Evolutionary conservation across 1,140 invertebrate genomes (phyloP).

Genomic region (Cotesia vestalis): DNA sequence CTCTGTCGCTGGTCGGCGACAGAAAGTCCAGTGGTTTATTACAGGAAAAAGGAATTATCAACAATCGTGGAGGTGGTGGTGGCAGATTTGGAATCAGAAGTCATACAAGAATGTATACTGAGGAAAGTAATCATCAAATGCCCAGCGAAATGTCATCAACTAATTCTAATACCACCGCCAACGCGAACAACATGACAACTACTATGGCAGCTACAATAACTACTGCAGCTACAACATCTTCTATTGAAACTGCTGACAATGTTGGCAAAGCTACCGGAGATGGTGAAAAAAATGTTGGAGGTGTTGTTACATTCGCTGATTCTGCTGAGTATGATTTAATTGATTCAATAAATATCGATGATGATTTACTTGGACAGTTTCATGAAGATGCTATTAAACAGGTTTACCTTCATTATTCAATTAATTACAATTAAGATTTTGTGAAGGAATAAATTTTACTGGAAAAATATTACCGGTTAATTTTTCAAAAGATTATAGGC

Average conservation of each 20-base stretch:
- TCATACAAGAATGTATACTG: conserved; percentile 52
- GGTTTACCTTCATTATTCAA: conserved; percentile 53
- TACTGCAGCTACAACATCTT: conserved; percentile 18
- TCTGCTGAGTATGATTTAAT: conserved; percentile 59
- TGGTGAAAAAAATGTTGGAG: conserved; percentile 49
- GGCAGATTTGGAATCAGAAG: conserved; percentile 36
- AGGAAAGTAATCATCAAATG: conserved; percentile 45
- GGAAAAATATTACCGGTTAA: no score
- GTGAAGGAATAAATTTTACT: background rate
- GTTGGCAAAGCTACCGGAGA: conserved; percentile 43
- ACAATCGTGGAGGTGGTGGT: conserved; percentile 41
- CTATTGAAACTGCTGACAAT: conserved; percentile 45
- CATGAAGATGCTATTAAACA: conserved; percentile 78
- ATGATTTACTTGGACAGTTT: conserved; percentile 75
- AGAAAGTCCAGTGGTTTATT: conserved; percentile 44
- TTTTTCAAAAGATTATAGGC: no score
- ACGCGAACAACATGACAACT: background rate
- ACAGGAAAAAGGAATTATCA: conserved; percentile 42
- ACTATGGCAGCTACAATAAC: conserved; percentile 31
- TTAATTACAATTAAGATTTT: background rate
- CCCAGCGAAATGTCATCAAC: background rate
- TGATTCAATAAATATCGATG: conserved; percentile 58
- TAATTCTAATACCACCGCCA: background rate
- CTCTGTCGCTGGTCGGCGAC: conserved; percentile 60
- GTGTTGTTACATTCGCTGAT: conserved; percentile 55